Evolutionary conservation across 2,888 invertebrate species (phyloP), one percentile per base, ranked within the genome.

Genomic region (Aromia moschata): DNA sequence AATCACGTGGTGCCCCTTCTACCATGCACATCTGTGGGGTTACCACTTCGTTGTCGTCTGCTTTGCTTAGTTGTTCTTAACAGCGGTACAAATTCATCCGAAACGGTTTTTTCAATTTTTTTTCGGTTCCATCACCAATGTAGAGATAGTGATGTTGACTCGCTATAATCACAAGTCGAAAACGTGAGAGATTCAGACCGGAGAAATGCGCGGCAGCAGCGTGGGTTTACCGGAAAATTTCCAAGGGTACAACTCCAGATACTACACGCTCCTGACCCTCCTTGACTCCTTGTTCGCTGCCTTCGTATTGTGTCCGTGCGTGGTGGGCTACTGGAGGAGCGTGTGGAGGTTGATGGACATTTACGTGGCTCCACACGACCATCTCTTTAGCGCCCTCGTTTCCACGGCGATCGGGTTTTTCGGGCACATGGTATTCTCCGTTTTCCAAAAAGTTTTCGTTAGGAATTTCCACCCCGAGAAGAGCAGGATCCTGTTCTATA

Each of bases 241-340:
- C 85, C 73, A 83, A 18, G 64, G 59, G 7, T 59, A 56, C 36
- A 62, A 41, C 11, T 30, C 57, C 12, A 51, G 30, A 5, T 61
- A 84, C 80, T 78, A 84, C 76, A 73, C 79, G 62, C 80, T 91
- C 47, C 83, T 93, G 51, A 87, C 88, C 62, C 78, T 88, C 67
- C 82, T 93, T 62, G 94, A 94, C 79, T 84, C 86, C 30, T 74
- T 89, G 14, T 85, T 94, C 77, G 89, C 93, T 49, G 86, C 89
- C 66, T 75, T 86, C 9, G 83, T 94, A 30, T 88, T 93, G 12
- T 90, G 91, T 1, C 93, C 94, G 9, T 87, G 89, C 55, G 92
- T 94, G 45, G 92, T 94, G 56, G 87, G 89, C 63, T 93, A 93
- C 80, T 94, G 94, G 94, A 85, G 94, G 64, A 91, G 93, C 65